Conservation (phyloP, 2,113 vertebrate genomes). For the Pachyramphus minor region DNA sequence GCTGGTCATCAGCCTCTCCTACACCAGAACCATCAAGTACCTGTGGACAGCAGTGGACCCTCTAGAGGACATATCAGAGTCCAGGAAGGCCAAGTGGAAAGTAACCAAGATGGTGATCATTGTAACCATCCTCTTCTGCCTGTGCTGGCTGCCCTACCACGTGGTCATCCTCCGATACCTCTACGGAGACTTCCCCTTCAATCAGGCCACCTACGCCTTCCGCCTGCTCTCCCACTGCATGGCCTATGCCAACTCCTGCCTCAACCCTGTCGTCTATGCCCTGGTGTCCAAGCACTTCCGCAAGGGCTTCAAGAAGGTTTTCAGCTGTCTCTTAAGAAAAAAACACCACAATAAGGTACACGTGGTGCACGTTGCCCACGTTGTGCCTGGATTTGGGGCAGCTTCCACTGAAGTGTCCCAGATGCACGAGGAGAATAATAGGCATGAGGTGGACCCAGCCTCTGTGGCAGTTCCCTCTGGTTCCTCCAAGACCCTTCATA, state of each 20-base stretch:
- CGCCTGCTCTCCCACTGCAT: constrained; percentile 88
- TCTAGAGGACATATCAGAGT: constrained; percentile 83
- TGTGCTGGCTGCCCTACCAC: constrained; percentile 88
- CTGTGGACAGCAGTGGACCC: constrained; percentile 88
- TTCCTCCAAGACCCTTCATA: constrained; percentile 30
- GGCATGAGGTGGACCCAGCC: constrained; percentile 69
- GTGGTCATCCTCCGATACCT: constrained; percentile 84
- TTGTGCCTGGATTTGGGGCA: constrained; percentile 76
- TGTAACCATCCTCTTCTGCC: constrained; percentile 87
- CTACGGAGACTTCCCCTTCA: constrained; percentile 87
- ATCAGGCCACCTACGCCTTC: constrained; percentile 85
- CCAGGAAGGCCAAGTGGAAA: constrained; percentile 85
- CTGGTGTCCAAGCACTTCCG: constrained; percentile 88
- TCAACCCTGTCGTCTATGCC: constrained; percentile 88
- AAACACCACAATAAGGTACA: constrained; percentile 82
- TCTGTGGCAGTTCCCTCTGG: constrained; percentile 60
- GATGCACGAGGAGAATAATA: constrained; percentile 75
- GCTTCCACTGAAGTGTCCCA: constrained; percentile 81
- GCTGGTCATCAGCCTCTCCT: constrained; percentile 84
- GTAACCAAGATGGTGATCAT: constrained; percentile 92
- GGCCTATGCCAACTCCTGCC: constrained; percentile 89
- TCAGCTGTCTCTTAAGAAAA: constrained; percentile 84
- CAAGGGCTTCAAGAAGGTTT: constrained; percentile 88
- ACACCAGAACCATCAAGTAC: constrained; percentile 86
- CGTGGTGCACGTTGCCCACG: constrained; percentile 75